A percentile compares a stretch with the other conserved stretches of the same genome.
These are phyloP conservation scores for Chrysolina americana DNA, from an alignment of 2,888 invertebrate species.

Conservation along the genomic window DNA sequence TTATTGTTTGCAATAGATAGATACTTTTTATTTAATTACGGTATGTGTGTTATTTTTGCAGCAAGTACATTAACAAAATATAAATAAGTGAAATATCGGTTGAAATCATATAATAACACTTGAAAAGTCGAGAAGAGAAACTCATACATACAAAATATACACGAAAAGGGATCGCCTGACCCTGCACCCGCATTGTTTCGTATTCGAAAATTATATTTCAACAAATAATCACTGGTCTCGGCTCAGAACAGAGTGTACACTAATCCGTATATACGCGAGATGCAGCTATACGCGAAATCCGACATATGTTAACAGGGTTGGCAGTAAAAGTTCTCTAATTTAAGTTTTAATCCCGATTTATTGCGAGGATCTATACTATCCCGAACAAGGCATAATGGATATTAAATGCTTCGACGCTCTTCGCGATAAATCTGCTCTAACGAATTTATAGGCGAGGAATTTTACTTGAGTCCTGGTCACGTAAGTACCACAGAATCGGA, in stretches of 20 bases:
- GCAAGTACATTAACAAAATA: no score
- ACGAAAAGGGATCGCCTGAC: not conserved
- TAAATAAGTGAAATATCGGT: no score
- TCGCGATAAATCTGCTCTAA: constrained; percentile 51
- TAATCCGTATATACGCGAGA: constrained; percentile 22
- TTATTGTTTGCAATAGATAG: no score
- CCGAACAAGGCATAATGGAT: constrained; percentile 58
- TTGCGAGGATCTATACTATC: constrained; percentile 52
- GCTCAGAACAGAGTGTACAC: not conserved
- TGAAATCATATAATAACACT: no score
- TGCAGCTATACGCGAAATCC: constrained; percentile 21
- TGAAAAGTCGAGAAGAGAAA: no score
- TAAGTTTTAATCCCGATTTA: constrained; percentile 64
- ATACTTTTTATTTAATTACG: no score
- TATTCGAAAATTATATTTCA: not conserved
- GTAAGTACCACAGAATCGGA: not conserved
- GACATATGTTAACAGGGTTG: constrained; percentile 57
- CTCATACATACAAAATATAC: not conserved
- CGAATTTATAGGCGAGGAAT: constrained; percentile 31
- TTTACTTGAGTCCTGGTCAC: not conserved
- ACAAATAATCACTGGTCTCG: not conserved
- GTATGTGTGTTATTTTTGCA: no score
- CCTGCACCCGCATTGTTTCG: not conserved
- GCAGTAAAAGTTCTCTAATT: constrained; percentile 61
- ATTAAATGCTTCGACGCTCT: constrained; percentile 60